These are phyloP conservation scores for Colossoma macropomum DNA, from an alignment of 2,113 vertebrate genomes.

Conservation along the genomic window DNA sequence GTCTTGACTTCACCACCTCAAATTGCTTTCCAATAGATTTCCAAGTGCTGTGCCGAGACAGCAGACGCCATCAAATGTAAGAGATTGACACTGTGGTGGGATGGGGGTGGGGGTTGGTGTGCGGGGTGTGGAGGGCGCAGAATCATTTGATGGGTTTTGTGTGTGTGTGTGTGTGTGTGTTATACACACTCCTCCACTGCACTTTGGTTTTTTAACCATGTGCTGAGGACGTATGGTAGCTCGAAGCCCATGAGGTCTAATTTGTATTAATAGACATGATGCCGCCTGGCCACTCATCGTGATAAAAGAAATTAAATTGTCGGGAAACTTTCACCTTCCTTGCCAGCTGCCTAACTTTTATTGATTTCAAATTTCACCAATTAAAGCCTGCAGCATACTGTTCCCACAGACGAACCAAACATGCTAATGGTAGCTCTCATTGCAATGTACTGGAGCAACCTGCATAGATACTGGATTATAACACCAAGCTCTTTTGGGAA, in stretches of 20 bases:
- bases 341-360: conserved; percentile 54
- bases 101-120: too few species aligned
- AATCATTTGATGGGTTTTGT: not conserved
- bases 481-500: not conserved
- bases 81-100: not conserved
- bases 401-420: conserved; percentile 25
- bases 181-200: not conserved
- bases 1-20: not conserved
- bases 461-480: not conserved
- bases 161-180: not conserved
- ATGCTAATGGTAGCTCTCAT: not conserved
- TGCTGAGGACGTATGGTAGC: not conserved
- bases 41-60: not conserved
- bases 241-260: conserved; percentile 49
- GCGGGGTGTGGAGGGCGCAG: too few species aligned
- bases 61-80: conserved; percentile 2
- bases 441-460: conserved; percentile 1
- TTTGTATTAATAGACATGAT: conserved; percentile 64
- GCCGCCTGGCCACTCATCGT: conserved; percentile 41
- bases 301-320: conserved; percentile 66
- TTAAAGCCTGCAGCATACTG: conserved; percentile 57
- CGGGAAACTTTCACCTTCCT: conserved; percentile 55
- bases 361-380: conserved; percentile 65
- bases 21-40: not conserved
- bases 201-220: not conserved